phyloP scores from a whole-genome alignment of 2,888 invertebrate species.

The Dicranocentrus wangi region DNA sequence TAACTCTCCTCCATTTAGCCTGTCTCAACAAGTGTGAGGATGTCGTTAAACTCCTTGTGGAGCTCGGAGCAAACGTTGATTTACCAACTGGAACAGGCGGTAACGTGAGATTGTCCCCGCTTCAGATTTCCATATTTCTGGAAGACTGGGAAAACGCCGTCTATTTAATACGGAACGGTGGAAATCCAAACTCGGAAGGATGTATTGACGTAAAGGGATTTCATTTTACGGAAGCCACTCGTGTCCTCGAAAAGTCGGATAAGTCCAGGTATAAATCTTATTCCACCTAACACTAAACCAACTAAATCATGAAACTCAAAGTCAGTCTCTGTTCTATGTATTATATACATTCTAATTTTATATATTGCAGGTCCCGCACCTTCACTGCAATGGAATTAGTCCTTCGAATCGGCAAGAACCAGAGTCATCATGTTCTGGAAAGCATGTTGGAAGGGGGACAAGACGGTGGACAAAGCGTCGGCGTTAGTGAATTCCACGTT shows the following conservation, averaged over 20 bases:
- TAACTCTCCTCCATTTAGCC: conserved; percentile 32
- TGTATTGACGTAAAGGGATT: no score
- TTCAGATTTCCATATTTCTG: background rate
- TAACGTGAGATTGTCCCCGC: background rate
- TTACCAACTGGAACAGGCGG: background rate
- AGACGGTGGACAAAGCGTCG: background rate
- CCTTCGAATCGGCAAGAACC: background rate
- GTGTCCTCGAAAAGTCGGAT: no score
- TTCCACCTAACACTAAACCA: no score
- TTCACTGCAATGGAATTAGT: conserved; percentile 5
- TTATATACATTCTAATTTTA: no score
- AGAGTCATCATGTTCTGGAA: background rate
- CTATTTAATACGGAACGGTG: conserved; percentile 12
- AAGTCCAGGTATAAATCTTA: no score
- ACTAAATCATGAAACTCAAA: no score
- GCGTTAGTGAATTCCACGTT: conserved; percentile 6
- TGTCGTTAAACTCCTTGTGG: conserved; percentile 11
- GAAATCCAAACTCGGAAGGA: background rate
- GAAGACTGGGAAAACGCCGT: background rate
- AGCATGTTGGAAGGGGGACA: background rate
- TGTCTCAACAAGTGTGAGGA: conserved; percentile 11
- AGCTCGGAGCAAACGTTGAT: conserved; percentile 33
- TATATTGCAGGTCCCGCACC: no score
- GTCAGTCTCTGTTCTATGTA: no score
- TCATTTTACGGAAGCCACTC: no score